These are phyloP conservation scores for Sphinx pinastri DNA, from an alignment of 2,888 invertebrate genomes.

Conservation along the genomic window DNA sequence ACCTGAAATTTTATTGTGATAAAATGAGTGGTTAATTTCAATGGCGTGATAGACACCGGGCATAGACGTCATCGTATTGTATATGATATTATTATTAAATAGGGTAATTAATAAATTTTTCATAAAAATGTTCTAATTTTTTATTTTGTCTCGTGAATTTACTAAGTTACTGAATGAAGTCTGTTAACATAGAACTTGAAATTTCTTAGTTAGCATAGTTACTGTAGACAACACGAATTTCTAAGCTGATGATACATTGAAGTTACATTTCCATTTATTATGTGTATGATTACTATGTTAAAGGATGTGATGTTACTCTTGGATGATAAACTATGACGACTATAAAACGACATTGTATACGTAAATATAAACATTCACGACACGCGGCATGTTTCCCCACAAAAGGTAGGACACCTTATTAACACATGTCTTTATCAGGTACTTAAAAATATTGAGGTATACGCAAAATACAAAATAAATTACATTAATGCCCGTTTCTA, in stretches of 20 bases:
- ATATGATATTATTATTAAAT: too few species aligned
- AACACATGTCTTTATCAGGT: neutral
- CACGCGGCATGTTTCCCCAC: neutral
- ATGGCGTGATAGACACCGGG: neutral
- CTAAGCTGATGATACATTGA: too few species aligned
- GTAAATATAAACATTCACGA: neutral
- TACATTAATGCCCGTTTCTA: constrained; percentile 31
- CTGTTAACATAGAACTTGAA: too few species aligned
- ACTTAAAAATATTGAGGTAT: constrained; percentile 13
- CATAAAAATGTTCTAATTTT: neutral
- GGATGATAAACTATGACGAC: too few species aligned
- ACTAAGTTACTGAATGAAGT: too few species aligned
- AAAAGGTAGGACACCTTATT: neutral
- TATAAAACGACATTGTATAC: too few species aligned
- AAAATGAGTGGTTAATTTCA: neutral
- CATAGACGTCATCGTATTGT: neutral
- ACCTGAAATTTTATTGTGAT: neutral
- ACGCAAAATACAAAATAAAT: constrained; percentile 8
- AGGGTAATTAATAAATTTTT: neutral
- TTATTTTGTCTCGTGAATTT: too few species aligned
- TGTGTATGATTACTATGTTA: too few species aligned
- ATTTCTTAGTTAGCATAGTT: too few species aligned
- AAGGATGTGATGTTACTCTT: too few species aligned
- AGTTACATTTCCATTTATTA: too few species aligned
- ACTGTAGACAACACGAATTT: too few species aligned